Base-by-base conservation (phyloP, 1,140 invertebrate species). In the Himalopsyche phryganea region DNA sequence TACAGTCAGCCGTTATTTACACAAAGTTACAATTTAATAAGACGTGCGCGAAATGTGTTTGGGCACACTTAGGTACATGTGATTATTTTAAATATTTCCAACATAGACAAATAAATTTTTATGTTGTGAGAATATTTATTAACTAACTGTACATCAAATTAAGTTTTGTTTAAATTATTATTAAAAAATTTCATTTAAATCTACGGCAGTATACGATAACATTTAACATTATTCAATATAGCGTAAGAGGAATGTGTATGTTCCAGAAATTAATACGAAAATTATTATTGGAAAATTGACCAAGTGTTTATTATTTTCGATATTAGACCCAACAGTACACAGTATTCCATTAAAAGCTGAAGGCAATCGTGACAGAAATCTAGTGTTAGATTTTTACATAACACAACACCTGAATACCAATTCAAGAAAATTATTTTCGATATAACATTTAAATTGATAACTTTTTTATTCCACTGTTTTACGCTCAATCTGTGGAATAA, bases 1-100 rank as follows among this genome's bases (percentile, higher is more conserved):
- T 5, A 28, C 23, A 28, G 23, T 3, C 23, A 28, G 9, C 3
- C 23, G 9, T 28, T 28, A 28, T 28, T 28, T 28, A 28, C 23
- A 28, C 3, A 28, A 28, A 28, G 4, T n/a, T 28, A 5, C 23
- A 28, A n/a, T 28, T 28, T 28, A n/a, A 28, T 28, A 28, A 28
- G 4, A 28, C 9, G 23, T 28, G 23, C 9, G 23, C 23, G 9
- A 28, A 28, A 28, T 5, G 3, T 28, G 4, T 28, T 28, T 17
- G 18, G n/a, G 42, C 42, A 45, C 42, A 45, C 10, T 45, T 45
- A 45, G 42, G 42, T 45, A 45, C 42, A 15, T 45, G 42, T 45
- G 42, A 45, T 15, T 45, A 45, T 19, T 15, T 45, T 10, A n/a
- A 15, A 13, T 11, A 40, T 40, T 13, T 40, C 38, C 11, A 40